These are phyloP conservation scores for Leptopilina boulardi DNA, from an alignment of 1,140 invertebrate species.

Conservation along the genomic window DNA sequence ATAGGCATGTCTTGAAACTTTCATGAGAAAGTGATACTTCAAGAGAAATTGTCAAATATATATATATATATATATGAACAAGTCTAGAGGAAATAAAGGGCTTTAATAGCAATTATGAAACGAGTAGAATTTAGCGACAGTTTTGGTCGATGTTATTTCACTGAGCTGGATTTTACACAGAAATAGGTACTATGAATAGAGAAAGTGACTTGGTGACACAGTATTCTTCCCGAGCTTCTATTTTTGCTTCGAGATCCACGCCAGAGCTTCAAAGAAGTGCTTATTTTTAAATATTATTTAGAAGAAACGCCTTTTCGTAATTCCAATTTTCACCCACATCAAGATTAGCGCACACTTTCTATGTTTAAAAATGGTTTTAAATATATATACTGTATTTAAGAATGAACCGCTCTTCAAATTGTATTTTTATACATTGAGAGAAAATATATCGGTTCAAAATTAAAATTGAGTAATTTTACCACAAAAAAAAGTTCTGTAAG, in stretches of 20 bases:
- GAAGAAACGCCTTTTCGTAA: conserved; percentile 33
- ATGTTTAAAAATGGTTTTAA: conserved; percentile 5
- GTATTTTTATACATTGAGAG: no score
- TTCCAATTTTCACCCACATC: conserved; percentile 29
- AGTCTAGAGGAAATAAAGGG: no score
- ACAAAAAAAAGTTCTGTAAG: no score
- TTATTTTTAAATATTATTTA: conserved; percentile 39
- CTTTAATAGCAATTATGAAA: conserved; percentile 14
- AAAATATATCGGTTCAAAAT: no score
- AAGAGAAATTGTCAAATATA: no score
- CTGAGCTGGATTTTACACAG: conserved; percentile 42
- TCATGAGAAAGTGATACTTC: no score
- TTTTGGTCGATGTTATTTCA: conserved; percentile 29
- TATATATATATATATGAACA: no score
- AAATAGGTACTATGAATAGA: conserved; percentile 56
- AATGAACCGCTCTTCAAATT: no score
- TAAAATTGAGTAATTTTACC: no score
- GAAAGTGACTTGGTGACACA: conserved; percentile 64
- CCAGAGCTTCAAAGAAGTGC: conserved; percentile 36
- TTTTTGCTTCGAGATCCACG: conserved; percentile 37
- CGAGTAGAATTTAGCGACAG: conserved; percentile 4
- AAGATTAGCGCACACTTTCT: not conserved
- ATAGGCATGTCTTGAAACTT: no score
- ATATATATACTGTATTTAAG: not conserved
- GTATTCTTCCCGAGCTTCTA: conserved; percentile 59